Evolutionary conservation across 2,797 vertebrate genomes (phyloP), one percentile per base, ranked within the genome.

Genomic region (Sebastes kiyomatsui): DNA sequence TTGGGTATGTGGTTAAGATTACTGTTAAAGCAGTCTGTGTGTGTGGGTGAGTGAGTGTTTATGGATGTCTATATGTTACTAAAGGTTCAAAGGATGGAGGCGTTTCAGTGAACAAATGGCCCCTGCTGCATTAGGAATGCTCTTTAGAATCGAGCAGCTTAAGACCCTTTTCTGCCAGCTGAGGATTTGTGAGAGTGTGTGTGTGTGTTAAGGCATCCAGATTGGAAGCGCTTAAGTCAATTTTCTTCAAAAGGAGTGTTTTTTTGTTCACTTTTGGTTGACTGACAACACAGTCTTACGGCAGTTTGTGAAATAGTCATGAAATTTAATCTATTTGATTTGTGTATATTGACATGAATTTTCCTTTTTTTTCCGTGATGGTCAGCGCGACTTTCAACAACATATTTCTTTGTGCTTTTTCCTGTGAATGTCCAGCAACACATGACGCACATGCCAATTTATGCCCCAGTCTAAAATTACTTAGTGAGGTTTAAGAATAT

Each of bases 41-140:
- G 32, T n/a, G 20, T n/a, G 60, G 5, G 22, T 23, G 28, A 6
- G 32, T 33, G 46, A 14, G 33, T 46, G 22, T 54, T 54, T 54
- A 22, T 22, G 49, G n/a, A 54, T 22, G 49, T 72, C 16, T 61
- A 5, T 25, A 8, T 68, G 56, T 80, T 35, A 9, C 33, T 59
- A n/a, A 54, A 30, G 38, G 22, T 79, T 70, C 58, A 59, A 55
- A 70, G 42, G 54, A 54, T 23, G 69, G 58, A 61, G 80, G 69
- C 12, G 28, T 73, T 58, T 72, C 33, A 49, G 80, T 55, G 67
- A 77, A 82, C 38, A 74, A 60, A 79, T 13, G 67, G 33, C 60
- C 9, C 54, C 54, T 16, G 54, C 76, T 61, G 46, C 32, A 9
- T 27, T 52, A 11, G 35, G n/a, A 16, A 46, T 8, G 16, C 64